Base-by-base conservation (phyloP, 2,888 invertebrate species). In the Sesamia inferens region DNA sequence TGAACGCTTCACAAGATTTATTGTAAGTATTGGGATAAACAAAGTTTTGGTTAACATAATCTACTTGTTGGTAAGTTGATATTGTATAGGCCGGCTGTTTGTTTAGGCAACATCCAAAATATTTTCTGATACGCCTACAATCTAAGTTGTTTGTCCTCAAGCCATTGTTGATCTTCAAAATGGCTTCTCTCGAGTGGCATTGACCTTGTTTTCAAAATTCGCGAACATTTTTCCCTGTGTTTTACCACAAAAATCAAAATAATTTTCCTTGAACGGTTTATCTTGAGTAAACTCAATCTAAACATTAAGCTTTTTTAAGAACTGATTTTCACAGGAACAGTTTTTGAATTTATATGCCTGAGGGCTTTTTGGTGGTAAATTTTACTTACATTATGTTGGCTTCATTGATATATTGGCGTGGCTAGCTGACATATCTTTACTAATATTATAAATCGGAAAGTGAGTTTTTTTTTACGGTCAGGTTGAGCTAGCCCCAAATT, bases 101-200 rank as follows among this genome's bases (percentile, higher is more conserved):
- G 57, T 59, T 70, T 55, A 48, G 11, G 62, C 10, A 55, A 73
- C 24, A 73, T 67, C 31, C 19, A 54, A 55, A 42, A 77, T 73
- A 78, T 73, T 77, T 67, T 73, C 58, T 24, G 62, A 54, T 47
- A 72, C 77, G 59, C 71, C 76, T 58, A 65, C 55, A 22, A 19
- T 57, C 42, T 11, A 76, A 71, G 48, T 76, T 62, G 61, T 75
- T 62, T 68, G 69, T 51, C 47, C 51, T 10, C 1, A 31, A 22
- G 31, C 19, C 14, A 51, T 62, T 75, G 42, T 55, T 57, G 22
- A 31, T 54, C 39, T 68, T 69, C 24, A 6, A 48, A 75, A 57
- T 44, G 6, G 31, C 7, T 57, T 75, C 5, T 22, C n/a, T 68
- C 5, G 39, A 61, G 7, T 31, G 22, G n/a, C 48, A 16, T 16